phyloP scores from a whole-genome alignment of 2,113 vertebrate genomes.

The Gavialis gangeticus region DNA sequence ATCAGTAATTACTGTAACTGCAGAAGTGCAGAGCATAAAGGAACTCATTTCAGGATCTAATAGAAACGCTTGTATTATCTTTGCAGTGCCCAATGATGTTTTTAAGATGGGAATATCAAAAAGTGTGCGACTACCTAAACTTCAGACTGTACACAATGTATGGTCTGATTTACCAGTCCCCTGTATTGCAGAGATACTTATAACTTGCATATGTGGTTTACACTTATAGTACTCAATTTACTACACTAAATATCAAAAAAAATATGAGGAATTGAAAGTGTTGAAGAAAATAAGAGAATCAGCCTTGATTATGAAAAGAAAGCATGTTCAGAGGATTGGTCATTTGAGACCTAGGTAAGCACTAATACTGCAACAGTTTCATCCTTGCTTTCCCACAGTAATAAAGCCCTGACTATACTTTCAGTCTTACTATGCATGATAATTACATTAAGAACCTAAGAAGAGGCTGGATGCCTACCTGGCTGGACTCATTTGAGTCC shows the following conservation, averaged over 20 bases:
- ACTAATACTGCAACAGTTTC: not conserved
- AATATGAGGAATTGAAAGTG: not conserved
- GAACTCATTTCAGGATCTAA: not conserved
- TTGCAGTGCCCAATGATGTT: not conserved
- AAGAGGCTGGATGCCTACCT: too few species aligned
- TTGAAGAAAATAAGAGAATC: not conserved
- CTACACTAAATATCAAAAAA: not conserved
- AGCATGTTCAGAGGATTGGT: too few species aligned
- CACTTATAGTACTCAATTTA: not conserved
- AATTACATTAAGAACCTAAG: too few species aligned
- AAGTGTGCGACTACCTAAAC: too few species aligned
- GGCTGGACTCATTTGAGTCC: too few species aligned
- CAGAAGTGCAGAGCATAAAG: not conserved
- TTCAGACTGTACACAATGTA: rapidly evolving
- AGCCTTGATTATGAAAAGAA: not conserved
- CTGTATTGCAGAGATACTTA: too few species aligned
- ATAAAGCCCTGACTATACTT: not conserved
- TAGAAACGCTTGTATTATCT: not conserved
- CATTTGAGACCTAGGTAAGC: not conserved
- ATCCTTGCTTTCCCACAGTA: not conserved
- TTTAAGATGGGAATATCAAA: not conserved
- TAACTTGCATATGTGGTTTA: not conserved
- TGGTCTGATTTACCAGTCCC: not conserved
- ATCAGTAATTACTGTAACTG: too few species aligned
- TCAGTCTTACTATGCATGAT: not conserved